phyloP scores from a whole-genome alignment of 2,113 vertebrate genomes.

The Corynorhinus townsendii region DNA sequence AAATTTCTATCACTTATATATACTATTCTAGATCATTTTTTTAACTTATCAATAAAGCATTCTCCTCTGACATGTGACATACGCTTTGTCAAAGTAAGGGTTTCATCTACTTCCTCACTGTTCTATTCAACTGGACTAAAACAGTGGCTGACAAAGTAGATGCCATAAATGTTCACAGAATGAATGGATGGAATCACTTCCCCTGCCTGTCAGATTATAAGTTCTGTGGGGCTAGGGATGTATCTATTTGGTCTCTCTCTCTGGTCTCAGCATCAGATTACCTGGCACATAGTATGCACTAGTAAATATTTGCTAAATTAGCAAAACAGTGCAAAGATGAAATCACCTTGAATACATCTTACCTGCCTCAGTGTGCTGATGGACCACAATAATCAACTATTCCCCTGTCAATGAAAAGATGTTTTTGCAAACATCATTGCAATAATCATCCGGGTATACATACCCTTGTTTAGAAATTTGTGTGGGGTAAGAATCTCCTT shows the following conservation, averaged over 20 bases:
- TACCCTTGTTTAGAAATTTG: background rate
- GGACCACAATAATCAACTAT: background rate
- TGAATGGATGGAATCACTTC: background rate
- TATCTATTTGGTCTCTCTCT: background rate
- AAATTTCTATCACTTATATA: background rate
- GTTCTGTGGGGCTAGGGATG: background rate
- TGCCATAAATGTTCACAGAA: background rate
- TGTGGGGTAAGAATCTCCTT: background rate
- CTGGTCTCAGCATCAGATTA: background rate
- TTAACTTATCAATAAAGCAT: background rate
- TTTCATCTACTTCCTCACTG: background rate
- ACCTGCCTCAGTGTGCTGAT: background rate
- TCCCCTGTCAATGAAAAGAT: background rate
- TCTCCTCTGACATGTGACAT: background rate
- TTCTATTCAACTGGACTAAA: background rate
- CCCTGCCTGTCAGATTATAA: background rate
- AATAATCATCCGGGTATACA: background rate
- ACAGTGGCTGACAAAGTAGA: background rate
- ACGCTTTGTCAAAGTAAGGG: background rate
- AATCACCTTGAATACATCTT: background rate
- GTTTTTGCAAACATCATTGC: background rate
- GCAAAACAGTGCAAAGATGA: background rate
- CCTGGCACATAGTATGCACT: background rate
- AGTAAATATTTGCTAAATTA: background rate
- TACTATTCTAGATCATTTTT: background rate